Base-by-base conservation (phyloP, 2,113 vertebrate genomes). In the Sinocyclocheilus grahami region DNA sequence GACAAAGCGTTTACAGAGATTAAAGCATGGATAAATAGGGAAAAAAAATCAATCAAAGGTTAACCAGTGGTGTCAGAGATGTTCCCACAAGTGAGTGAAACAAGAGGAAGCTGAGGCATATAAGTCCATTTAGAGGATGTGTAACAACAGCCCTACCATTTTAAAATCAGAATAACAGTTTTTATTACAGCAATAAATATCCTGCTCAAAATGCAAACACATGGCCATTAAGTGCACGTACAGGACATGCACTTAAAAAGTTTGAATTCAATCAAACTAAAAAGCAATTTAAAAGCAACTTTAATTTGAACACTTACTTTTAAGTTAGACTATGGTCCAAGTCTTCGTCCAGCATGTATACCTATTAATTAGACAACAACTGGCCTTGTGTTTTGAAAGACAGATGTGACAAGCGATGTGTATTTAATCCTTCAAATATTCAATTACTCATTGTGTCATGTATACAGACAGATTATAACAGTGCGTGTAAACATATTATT, bases 131-230 rank as follows among this genome's bases (percentile, higher is more conserved):
- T 24, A 51, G 39, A 67, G 16, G 80, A 65, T 51, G 5, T 12
- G 63, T 12, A 51, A 42, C 24, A 69, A 82, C n/a, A 69, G 46
- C n/a, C 16, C 10, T 67, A 53, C 27, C 0, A 4, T 51, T 82
- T 71, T 14, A 69, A 82, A 27, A 51, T 22, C 8, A 22, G n/a
- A 18, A 48, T n/a, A 53, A 46, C 46, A 18, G 30, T 51, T 84
- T 84, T 75, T 46, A 78, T 71, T 82, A 37, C 10, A 84, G 46
- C 58, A 72, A 85, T 75, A 74, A 27, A 79, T 12, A 48, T 39
- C 13, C 30, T 16, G 30, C 24, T n/a, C 5, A 42, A 84, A 53
- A 55, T 58, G 72, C 37, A 3, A 69, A 24, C 48, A 20, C 48
- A 55, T 78, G 16, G 76, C 30, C 14, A 55, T 51, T 48, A 76